These are phyloP conservation scores for Cinclus mexicanus DNA, from an alignment of 2,113 vertebrate species.

Conservation along the genomic window DNA sequence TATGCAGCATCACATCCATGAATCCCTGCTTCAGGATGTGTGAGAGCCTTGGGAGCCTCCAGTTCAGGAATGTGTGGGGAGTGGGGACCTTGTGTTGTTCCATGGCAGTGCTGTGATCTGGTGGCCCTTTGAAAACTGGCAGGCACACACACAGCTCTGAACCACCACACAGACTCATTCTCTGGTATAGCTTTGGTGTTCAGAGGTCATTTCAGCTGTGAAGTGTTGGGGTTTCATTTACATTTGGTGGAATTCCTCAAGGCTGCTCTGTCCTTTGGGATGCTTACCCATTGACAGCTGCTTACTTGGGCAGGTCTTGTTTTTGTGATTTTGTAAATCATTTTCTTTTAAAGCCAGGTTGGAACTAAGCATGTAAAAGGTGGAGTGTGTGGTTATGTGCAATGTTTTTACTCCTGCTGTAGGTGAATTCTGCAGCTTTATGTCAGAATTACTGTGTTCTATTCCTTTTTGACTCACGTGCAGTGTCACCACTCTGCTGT, in stretches of 20 bases:
- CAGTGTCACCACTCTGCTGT: background rate
- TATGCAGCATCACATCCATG: background rate
- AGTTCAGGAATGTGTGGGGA: background rate
- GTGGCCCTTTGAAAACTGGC: background rate
- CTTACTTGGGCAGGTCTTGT: background rate
- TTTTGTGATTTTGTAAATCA: background rate
- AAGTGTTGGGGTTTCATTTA: background rate
- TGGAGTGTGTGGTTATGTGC: background rate
- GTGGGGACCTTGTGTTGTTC: too few species aligned
- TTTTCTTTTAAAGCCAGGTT: background rate
- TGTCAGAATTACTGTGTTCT: background rate
- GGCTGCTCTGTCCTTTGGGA: background rate
- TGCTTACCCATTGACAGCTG: background rate
- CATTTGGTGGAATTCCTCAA: background rate
- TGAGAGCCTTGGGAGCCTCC: background rate
- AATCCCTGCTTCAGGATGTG: background rate
- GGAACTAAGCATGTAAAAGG: rapidly evolving
- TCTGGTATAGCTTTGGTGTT: background rate
- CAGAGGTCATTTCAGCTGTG: background rate
- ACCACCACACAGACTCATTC: background rate
- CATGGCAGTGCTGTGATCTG: background rate
- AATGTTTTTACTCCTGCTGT: background rate
- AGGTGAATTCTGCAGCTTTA: background rate
- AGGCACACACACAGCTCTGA: background rate
- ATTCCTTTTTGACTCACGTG: background rate